Base-by-base conservation (phyloP, 2,113 vertebrate species). In the Fulmarus glacialis region DNA sequence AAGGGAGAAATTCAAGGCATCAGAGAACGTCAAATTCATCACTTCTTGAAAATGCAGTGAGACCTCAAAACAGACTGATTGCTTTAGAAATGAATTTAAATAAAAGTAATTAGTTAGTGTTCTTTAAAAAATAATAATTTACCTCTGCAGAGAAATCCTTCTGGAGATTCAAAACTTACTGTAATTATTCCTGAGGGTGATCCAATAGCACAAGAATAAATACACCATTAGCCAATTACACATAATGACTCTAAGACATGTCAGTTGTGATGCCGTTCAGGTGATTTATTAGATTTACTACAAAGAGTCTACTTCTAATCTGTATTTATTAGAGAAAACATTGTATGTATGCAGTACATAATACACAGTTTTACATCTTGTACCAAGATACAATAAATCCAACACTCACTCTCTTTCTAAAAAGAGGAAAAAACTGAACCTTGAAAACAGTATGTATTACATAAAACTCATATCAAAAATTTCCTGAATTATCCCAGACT, bases 61-160 rank as follows among this genome's bases (percentile, higher is more conserved):
- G 84, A 95, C 53, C 78, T 95, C 83, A 91, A 94, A 92, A 94
- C 84, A 97, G 82, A 98, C 64, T 9, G 24, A 97, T 84, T 97
- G 92, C 29, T 93, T 90, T 81, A 40, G 27, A 97, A 97, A 97
- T 96, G 14, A 97, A 97, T 97, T 97, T 93, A 97, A 97, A 97
- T 97, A 96, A 93, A 97, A 97, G 40, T 93, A 98, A 98, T 98
- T 98, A 96, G 91, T 96, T 96, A 96, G n/a, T 32, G 86, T 91
- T 96, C 88, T 97, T 96, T 85, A 87, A 90, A 94, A 96, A 96
- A 67, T n/a, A 60, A 86, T 93, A 93, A 94, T 96, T 97, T 97
- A 95, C 86, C 58, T 96, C 68, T 93, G 18, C 36, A 96, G 27
- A 93, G 82, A 96, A 97, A 94, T 96, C 77, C 78, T 98, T 89